phyloP scores from a whole-genome alignment of 2,888 invertebrate species.

The Cinara cedri region DNA sequence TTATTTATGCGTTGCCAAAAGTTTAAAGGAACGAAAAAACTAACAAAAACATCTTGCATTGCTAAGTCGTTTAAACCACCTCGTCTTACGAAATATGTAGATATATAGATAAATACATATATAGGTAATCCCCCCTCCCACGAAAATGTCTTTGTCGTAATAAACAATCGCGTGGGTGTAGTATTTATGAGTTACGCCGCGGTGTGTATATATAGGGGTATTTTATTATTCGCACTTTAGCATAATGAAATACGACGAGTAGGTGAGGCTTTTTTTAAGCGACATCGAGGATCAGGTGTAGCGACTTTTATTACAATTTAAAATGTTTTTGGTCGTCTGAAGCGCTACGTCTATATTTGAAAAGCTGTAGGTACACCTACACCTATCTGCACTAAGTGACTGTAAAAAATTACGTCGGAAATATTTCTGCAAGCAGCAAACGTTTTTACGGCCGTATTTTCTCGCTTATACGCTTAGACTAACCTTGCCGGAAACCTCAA shows the following conservation, averaged over 20 bases:
- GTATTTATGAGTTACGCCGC: constrained; percentile 46
- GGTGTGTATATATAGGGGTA: constrained; percentile 7
- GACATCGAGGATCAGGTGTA: constrained; percentile 33
- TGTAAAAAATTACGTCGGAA: constrained; percentile 44
- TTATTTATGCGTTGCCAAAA: constrained; percentile 54
- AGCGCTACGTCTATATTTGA: constrained; percentile 21
- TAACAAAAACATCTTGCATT: background rate
- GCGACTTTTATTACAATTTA: constrained; percentile 47
- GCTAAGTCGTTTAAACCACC: constrained; percentile 44
- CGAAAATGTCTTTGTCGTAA: constrained; percentile 38
- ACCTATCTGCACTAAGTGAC: constrained; percentile 15
- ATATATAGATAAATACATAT: too few species aligned
- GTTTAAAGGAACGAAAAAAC: constrained; percentile 33
- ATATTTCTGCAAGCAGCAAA: constrained; percentile 1
- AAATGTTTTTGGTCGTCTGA: constrained; percentile 16
- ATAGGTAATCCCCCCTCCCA: background rate
- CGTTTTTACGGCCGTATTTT: constrained; percentile 38
- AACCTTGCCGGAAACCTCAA: constrained; percentile 40
- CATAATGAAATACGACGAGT: constrained; percentile 53
- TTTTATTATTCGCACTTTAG: constrained; percentile 50
- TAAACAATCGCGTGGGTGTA: constrained; percentile 22
- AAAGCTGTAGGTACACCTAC: background rate
- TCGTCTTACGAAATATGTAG: too few species aligned
- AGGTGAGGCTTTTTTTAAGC: constrained; percentile 22
- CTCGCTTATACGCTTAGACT: background rate